phyloP scores from a whole-genome alignment of 2,113 vertebrate species.

The Crotophaga sulcirostris region DNA sequence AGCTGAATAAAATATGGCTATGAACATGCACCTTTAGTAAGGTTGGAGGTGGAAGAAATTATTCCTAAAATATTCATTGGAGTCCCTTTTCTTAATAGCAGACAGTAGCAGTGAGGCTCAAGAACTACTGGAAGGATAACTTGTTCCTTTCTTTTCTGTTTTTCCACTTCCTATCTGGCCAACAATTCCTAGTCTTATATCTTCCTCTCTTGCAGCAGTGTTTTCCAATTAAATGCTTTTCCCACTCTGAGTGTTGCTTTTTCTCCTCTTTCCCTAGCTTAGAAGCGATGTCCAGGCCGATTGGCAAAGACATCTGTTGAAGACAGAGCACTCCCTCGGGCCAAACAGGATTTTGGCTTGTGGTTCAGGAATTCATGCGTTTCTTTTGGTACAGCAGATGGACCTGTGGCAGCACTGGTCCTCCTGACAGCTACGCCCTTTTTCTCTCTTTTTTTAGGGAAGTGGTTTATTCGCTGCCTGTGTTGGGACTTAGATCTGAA shows the following conservation, averaged over 20 bases:
- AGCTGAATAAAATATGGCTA: neutral
- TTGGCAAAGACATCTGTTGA: slow-evolving; percentile 42
- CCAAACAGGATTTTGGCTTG: slow-evolving; percentile 42
- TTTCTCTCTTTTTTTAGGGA: neutral
- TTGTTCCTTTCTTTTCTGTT: neutral
- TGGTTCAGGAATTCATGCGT: neutral
- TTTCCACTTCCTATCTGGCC: neutral
- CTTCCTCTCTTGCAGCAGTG: neutral
- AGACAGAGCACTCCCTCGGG: slow-evolving; percentile 13
- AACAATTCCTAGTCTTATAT: neutral
- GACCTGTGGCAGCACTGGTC: neutral
- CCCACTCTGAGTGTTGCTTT: neutral
- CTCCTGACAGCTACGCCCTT: neutral
- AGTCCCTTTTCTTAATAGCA: neutral
- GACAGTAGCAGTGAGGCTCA: neutral
- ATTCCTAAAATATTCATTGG: neutral
- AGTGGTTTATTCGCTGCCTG: neutral
- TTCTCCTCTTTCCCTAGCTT: slow-evolving; percentile 15
- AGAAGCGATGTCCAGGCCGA: neutral
- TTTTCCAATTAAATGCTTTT: slow-evolving; percentile 4
- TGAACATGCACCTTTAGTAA: neutral
- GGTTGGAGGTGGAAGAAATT: neutral
- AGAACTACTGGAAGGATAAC: neutral
- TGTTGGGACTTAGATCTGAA: neutral
- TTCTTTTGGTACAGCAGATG: slow-evolving; percentile 11